Percentiles rank a stretch among this genome's conserved stretches.
Conservation (phyloP, 2,888 invertebrate species). For the Eupithecia subumbrata region DNA sequence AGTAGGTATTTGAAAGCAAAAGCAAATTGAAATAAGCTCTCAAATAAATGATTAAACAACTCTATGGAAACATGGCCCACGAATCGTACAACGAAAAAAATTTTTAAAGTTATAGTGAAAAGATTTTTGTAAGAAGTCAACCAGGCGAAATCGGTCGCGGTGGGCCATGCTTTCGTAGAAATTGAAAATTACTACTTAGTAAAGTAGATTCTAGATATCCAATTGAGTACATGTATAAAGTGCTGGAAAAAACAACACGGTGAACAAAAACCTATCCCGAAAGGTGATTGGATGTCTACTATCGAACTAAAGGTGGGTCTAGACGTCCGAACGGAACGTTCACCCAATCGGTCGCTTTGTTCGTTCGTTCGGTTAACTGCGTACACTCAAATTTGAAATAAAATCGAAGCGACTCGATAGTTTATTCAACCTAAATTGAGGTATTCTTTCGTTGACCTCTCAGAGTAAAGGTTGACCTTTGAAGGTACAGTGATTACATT, state of each 20-base stretch:
- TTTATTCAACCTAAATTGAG: not conserved
- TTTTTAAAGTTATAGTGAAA: not conserved
- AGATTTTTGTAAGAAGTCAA: not conserved
- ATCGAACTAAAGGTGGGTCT: slow-evolving; percentile 3
- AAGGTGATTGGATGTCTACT: slow-evolving; percentile 10
- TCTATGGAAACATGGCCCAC: not conserved
- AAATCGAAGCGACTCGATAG: not conserved
- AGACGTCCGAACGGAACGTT: slow-evolving; percentile 2
- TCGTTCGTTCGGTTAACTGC: not conserved
- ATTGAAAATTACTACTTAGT: not conserved
- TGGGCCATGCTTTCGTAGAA: not conserved
- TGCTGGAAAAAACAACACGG: slow-evolving; percentile 26
- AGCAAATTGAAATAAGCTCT: slow-evolving; percentile 43
- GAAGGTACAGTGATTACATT: not conserved
- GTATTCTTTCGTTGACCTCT: not conserved
- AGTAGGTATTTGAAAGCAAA: slow-evolving; percentile 48
- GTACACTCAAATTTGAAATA: not conserved
- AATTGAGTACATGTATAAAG: slow-evolving; percentile 8
- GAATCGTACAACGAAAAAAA: not conserved
- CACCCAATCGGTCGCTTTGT: not conserved
- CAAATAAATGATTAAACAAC: slow-evolving; percentile 2
- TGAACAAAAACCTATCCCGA: slow-evolving; percentile 22
- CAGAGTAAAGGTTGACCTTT: not conserved
- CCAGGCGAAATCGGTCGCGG: not conserved
- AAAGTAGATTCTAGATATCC: not conserved